A percentile compares a stretch with the other conserved stretches of the same genome.
Conservation (phyloP, 2,888 invertebrate species). For the Perizoma affinitatum region DNA sequence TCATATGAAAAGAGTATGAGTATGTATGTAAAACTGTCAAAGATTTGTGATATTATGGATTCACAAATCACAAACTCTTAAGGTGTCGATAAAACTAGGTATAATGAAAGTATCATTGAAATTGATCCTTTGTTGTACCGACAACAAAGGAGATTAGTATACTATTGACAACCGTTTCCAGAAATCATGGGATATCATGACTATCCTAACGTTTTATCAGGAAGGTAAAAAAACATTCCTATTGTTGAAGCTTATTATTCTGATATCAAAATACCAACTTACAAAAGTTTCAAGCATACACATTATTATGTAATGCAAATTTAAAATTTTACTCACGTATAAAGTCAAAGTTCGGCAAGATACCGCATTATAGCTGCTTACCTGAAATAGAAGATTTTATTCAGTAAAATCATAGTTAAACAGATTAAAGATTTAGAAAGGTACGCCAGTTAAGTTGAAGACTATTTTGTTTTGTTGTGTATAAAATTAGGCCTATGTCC, state of each 20-base stretch:
- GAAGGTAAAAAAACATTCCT: too few relatives aligned
- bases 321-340: constrained; percentile 32
- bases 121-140: constrained; percentile 28
- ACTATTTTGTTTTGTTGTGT: background rate
- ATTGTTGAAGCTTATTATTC: too few relatives aligned
- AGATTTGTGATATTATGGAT: constrained; percentile 1
- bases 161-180: background rate
- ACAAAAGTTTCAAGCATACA: too few relatives aligned
- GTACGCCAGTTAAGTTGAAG: too few relatives aligned
- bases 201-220: too few relatives aligned
- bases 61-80: constrained; percentile 26
- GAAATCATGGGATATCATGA: too few relatives aligned
- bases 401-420: background rate
- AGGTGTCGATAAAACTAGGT: constrained; percentile 26
- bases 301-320: too few relatives aligned
- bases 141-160: constrained; percentile 22
- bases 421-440: background rate
- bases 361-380: constrained; percentile 45
- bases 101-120: constrained; percentile 31
- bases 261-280: too few relatives aligned
- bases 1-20: too few relatives aligned
- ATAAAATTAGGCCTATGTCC: too few relatives aligned
- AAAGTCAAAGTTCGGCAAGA: background rate
- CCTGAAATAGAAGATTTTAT: constrained; percentile 46
- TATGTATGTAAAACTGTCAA: too few relatives aligned